These are phyloP conservation scores for Brachymystax lenok DNA, from an alignment of 2,797 vertebrate species.

Conservation along the genomic window DNA sequence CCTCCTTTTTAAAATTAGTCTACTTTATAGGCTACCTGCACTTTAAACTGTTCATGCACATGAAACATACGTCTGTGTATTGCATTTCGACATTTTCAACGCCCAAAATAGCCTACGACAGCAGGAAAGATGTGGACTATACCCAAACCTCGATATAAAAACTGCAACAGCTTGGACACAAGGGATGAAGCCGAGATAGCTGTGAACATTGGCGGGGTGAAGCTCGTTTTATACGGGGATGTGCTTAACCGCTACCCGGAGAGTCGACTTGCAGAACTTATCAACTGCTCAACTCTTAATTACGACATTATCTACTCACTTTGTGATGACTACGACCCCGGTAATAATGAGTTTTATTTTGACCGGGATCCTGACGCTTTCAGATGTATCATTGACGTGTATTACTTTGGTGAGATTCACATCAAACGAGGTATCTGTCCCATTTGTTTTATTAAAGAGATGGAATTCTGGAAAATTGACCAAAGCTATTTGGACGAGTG, in stretches of 20 bases:
- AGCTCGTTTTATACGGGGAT: slow-evolving; percentile 86
- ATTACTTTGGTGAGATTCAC: slow-evolving; percentile 94
- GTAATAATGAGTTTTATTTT: slow-evolving; percentile 93
- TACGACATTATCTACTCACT: slow-evolving; percentile 85
- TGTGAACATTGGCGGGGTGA: slow-evolving; percentile 93
- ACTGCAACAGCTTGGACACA: slow-evolving; percentile 60
- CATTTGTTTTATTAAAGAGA: slow-evolving; percentile 95
- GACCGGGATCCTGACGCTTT: slow-evolving; percentile 96
- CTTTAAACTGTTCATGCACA: no score
- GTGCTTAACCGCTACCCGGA: slow-evolving; percentile 89
- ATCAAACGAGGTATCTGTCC: slow-evolving; percentile 96
- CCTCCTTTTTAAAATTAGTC: no score
- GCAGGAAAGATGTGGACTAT: slow-evolving; percentile 76
- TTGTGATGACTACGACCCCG: slow-evolving; percentile 94
- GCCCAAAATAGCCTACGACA: neutral
- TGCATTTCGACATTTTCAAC: no score
- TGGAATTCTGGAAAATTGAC: slow-evolving; percentile 99
- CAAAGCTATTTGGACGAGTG: slow-evolving; percentile 89
- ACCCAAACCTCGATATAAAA: slow-evolving; percentile 78
- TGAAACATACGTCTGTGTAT: no score
- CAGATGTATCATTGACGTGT: slow-evolving; percentile 92
- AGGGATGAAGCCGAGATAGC: slow-evolving; percentile 83
- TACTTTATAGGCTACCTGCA: no score
- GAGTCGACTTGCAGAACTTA: slow-evolving; percentile 89
- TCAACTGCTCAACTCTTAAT: slow-evolving; percentile 81